Base-by-base conservation (phyloP, 2,113 vertebrate genomes). In the Cettia cetti region DNA sequence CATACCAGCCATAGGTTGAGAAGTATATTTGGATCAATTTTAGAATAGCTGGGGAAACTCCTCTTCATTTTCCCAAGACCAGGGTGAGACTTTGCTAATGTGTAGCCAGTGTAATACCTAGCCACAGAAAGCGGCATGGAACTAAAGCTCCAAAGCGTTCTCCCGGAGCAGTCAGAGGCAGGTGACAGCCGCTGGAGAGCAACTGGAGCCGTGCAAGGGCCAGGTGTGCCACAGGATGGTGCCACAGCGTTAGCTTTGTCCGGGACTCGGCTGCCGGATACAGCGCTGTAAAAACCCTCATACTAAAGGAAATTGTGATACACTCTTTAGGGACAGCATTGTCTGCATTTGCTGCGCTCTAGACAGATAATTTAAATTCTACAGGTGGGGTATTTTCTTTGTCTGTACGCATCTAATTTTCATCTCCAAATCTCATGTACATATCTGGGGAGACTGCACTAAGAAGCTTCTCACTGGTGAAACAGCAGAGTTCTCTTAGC, bases 121-220 rank as follows among this genome's bases (percentile, higher is more conserved):
- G 16, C 13, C 52, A 4, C 35, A 21, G 53, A 13, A 23, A 17
- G 50, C 5, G 26, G 3, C 17, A 0, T 0, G 39, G 42, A 39
- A 11, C 10, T 4, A 1, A 9, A 52, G 14, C n/a, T 64, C 9
- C 37, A 0, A 3, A 4, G n/a, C 2, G 1, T 4, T 44, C 49
- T 7, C 0, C 13, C 8, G 59, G 44, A 27, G 0, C 21, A 5
- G 66, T 1, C 26, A 0, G 15, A 5, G 78, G 30, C 49, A 2
- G 39, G 2, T 2, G 6, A 2, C 2, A 37, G 82, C 30, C 2
- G 9, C 37, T 5, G 52, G 3, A 6, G 5, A 44, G 78, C 69
- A 0, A 35, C 0, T 0, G 39, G 49, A 49, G 60, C 1, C 3
- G 0, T 52, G 95, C 75, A 22, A 1, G 57, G 19, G 40, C 2